Base-by-base conservation (phyloP, 1,140 invertebrate genomes). In the Triops longicaudatus region DNA sequence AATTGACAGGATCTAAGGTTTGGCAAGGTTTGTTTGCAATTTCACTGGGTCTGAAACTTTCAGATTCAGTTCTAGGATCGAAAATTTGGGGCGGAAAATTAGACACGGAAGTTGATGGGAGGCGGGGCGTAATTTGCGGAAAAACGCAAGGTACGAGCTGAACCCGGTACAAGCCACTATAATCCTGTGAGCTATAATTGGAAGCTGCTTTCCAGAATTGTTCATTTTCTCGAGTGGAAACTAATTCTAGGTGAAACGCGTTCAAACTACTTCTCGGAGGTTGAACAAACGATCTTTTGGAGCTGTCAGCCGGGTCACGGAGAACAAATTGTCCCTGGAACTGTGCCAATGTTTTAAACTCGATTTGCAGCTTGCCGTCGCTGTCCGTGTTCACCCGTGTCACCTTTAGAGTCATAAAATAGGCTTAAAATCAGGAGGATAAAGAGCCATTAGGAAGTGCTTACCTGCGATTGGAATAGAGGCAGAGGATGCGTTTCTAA, bases 151-250 rank as follows among this genome's bases (percentile, higher is more conserved):
- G 85, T 14, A 86, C 81, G 7, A 87, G 81, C 44, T 84, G 80
- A 26, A 86, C 80, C 0, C 77, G 80, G 78, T 87, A 87, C 26
- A 83, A 79, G 10, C 86, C 86, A 26, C 85, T 85, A 76, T 82
- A 82, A 78, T 86, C 85, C 82, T 84, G 82, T 2, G 85, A 78
- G 78, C 82, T 86, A 79, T 82, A 85, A 14, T 83, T 79, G 78
- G 83, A 85, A 10, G 82, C 85, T 22, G 86, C 85, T 80, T 82
- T 82, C 86, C 86, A 87, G 27, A 84, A 80, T 79, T 87, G 86
- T 63, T 83, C 81, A 12, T 86, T 85, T 41, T 84, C 84, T 79
- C 86, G 85, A 82, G 83, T 85, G 17, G 85, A 86, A 10, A 86
- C 26, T 0, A 86, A 80, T 50, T 83, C 81, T 26, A 87, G 81